Conservation (phyloP, 2,888 invertebrate species). For the Standfussiana lucernea region DNA sequence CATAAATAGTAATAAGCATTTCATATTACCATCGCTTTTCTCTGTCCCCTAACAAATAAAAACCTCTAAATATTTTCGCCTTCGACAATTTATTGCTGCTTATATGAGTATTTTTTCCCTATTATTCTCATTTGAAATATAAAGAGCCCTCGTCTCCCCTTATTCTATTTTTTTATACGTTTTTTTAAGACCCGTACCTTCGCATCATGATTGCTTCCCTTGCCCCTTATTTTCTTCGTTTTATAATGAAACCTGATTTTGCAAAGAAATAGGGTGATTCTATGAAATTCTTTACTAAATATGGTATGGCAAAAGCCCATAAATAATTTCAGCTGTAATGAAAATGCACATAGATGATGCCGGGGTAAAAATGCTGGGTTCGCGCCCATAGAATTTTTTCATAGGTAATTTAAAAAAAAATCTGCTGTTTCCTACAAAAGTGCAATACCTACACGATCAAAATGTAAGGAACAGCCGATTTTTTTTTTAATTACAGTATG, state of each 20-base stretch:
- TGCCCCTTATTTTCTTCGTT: slow-evolving; percentile 9
- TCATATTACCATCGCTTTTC: slow-evolving; percentile 15
- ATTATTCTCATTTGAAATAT: slow-evolving; percentile 36
- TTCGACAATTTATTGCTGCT: slow-evolving; percentile 43
- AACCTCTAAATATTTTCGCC: slow-evolving; percentile 39
- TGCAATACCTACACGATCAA: too few species aligned
- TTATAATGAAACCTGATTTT: slow-evolving; percentile 24
- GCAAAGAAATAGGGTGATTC: slow-evolving; percentile 18
- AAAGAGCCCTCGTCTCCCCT: slow-evolving; percentile 22
- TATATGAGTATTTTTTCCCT: slow-evolving; percentile 39
- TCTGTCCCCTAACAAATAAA: slow-evolving; percentile 29
- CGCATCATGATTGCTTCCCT: slow-evolving; percentile 19
- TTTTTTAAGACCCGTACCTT: slow-evolving; percentile 37
- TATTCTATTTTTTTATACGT: slow-evolving; percentile 23
- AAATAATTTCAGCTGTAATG: slow-evolving; percentile 1
- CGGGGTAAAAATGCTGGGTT: too few species aligned
- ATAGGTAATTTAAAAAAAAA: too few species aligned
- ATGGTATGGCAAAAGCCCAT: background rate
- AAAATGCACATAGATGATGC: background rate
- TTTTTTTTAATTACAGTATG: too few species aligned
- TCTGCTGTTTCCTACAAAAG: too few species aligned
- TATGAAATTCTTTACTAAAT: slow-evolving; percentile 16
- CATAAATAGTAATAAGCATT: slow-evolving; percentile 31
- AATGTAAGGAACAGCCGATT: too few species aligned
- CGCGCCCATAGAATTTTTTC: too few species aligned